phyloP scores from a whole-genome alignment of 2,113 vertebrate genomes.

The Dryoscopus gambensis region DNA sequence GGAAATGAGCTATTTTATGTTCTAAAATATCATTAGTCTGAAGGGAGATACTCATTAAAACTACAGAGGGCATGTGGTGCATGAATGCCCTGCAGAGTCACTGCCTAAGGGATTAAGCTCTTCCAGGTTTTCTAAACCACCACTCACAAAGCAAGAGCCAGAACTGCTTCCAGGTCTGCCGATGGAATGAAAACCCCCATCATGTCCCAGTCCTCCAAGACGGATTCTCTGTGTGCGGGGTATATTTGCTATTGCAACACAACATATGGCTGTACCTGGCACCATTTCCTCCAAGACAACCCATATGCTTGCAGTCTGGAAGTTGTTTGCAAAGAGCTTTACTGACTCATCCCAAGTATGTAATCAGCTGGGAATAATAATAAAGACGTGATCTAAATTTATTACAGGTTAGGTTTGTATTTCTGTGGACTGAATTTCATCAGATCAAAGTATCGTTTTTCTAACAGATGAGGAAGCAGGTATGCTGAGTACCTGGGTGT shows the following conservation, averaged over 20 bases:
- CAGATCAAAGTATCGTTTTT: not conserved
- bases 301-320: slow-evolving; percentile 15
- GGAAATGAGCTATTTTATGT: not conserved
- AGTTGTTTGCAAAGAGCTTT: not conserved
- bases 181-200: not conserved
- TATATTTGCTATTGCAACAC: not conserved
- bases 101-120: not conserved
- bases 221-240: accelerated
- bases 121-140: not conserved
- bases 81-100: not conserved
- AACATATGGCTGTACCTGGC: slow-evolving; percentile 11
- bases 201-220: not conserved
- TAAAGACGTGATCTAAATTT: not conserved
- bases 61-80: not conserved
- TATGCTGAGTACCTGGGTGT: not conserved
- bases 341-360: not conserved
- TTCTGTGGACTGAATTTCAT: not conserved
- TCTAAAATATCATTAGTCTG: not conserved
- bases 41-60: not conserved
- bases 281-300: not conserved
- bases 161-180: not conserved
- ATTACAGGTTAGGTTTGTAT: not conserved
- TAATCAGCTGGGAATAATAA: not conserved
- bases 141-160: not conserved
- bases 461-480: not conserved